Conservation (phyloP, 2,888 invertebrate genomes). For the Caenorhabditis sp. region DNA sequence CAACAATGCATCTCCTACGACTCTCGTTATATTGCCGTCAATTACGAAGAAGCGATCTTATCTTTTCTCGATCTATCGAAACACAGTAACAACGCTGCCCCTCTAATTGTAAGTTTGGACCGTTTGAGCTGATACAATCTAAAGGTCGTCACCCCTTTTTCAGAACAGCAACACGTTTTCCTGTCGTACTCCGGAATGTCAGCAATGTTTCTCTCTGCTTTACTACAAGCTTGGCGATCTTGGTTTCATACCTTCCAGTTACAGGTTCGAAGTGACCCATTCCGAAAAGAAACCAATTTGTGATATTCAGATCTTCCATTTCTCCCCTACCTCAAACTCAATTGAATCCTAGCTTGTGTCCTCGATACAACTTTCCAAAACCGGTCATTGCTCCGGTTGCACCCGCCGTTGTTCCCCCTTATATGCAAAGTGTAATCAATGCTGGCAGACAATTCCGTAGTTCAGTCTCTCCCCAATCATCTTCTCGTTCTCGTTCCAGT, state of each 20-base stretch:
- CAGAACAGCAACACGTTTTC: slow-evolving; percentile 76
- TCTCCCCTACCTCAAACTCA: slow-evolving; percentile 38
- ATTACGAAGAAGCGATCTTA: slow-evolving; percentile 81
- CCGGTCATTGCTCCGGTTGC: slow-evolving; percentile 34
- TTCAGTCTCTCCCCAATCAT: slow-evolving; percentile 22
- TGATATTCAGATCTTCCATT: slow-evolving; percentile 50
- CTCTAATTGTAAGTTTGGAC: slow-evolving; percentile 71
- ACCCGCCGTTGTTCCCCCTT: slow-evolving; percentile 21
- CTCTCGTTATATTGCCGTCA: slow-evolving; percentile 76
- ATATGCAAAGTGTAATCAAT: slow-evolving; percentile 42
- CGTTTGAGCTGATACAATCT: neutral
- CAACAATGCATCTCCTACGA: slow-evolving; percentile 81
- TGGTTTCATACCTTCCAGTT: slow-evolving; percentile 68
- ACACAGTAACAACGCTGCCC: slow-evolving; percentile 48
- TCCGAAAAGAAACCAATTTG: neutral
- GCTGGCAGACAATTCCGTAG: slow-evolving; percentile 46
- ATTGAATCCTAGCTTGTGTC: slow-evolving; percentile 46
- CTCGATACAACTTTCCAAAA: slow-evolving; percentile 48
- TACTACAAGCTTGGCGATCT: slow-evolving; percentile 75
- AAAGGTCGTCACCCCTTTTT: slow-evolving; percentile 28
- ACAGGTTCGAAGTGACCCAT: slow-evolving; percentile 40
- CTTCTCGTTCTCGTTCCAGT: slow-evolving; percentile 32
- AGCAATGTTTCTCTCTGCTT: slow-evolving; percentile 77
- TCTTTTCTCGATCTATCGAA: slow-evolving; percentile 79
- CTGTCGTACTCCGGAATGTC: slow-evolving; percentile 76